Evolutionary conservation across 2,888 invertebrate species (phyloP), one percentile per base, ranked within the genome.

Genomic region (Erebia ligea): DNA sequence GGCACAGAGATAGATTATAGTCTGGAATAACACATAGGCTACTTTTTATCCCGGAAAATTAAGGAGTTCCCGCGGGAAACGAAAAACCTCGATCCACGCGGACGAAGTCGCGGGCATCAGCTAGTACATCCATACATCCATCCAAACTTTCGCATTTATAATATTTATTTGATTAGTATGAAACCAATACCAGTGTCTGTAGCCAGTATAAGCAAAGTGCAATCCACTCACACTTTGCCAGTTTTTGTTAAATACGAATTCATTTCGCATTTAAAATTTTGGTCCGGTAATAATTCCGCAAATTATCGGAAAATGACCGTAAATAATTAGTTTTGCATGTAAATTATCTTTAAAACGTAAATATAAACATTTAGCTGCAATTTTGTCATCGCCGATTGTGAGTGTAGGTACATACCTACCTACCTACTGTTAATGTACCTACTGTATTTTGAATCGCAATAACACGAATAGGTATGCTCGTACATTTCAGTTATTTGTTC

Each of bases 241-340:
- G 71, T 45, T 66, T 21, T 56, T 34, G 52, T 34, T 64, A 40
- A 64, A 34, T 34, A n/a, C 5, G 52, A 54, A 52, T 64, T 54
- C 50, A 64, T 64, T 66, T 66, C 45, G 21, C 21, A 21, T 66
- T 66, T 66, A 54, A 66, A 66, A 21, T 66, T 66, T 66, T 21
- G 66, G 40, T 2, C 13, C 17, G 13, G 21, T 40, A 61, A 42
- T 52, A 52, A 61, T 17, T 52, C 42, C 21, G 52, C 56, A 57
- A 69, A 69, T 69, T 69, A 61, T 69, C 17, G 58, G 25, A 62
- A 54, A 56, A 62, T 61, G 21, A 15, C 57, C 48, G 54, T 17
- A 40, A 67, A 40, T 67, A 70, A 70, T 67, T 67, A 70, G 67
- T 70, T 67, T 67, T 63, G 70, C 48, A 68, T 71, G 48, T 68